Conservation (phyloP, 2,113 vertebrate species). For the Paradoxurus hermaphroditus region DNA sequence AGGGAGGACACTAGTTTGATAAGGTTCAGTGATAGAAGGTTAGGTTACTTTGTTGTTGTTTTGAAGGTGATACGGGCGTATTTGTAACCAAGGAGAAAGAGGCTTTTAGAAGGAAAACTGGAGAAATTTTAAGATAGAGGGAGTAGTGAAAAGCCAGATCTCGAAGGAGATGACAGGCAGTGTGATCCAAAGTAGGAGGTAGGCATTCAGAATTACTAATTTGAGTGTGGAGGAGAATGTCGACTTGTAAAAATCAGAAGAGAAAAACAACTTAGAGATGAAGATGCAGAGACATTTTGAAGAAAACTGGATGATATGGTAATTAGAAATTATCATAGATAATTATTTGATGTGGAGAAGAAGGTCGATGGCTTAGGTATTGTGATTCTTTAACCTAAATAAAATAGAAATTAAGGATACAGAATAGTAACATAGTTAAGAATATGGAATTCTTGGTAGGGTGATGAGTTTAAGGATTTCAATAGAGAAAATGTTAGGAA, state of each 20-base stretch:
- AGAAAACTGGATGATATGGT: background rate
- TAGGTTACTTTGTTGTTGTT: background rate
- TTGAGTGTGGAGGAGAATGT: background rate
- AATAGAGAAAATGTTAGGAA: background rate
- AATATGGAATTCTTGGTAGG: background rate
- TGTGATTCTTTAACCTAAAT: background rate
- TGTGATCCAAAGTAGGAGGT: background rate
- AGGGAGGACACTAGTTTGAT: background rate
- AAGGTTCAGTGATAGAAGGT: background rate
- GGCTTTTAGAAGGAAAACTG: background rate
- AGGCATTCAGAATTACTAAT: background rate
- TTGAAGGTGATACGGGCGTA: background rate
- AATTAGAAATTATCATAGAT: background rate
- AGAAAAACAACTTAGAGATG: background rate
- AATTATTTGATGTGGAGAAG: background rate
- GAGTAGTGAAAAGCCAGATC: background rate
- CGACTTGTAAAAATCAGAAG: background rate
- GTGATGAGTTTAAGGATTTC: background rate
- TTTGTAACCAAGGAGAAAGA: background rate
- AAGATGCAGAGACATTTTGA: background rate
- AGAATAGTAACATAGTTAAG: background rate
- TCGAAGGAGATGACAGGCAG: background rate
- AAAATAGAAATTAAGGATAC: background rate
- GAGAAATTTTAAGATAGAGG: slow-evolving; percentile 2
- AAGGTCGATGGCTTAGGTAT: background rate